A percentile compares a stretch with the other conserved stretches of the same genome.
Evolutionary conservation across 2,888 invertebrate species (phyloP).

Genomic region (Troides aeacus): DNA sequence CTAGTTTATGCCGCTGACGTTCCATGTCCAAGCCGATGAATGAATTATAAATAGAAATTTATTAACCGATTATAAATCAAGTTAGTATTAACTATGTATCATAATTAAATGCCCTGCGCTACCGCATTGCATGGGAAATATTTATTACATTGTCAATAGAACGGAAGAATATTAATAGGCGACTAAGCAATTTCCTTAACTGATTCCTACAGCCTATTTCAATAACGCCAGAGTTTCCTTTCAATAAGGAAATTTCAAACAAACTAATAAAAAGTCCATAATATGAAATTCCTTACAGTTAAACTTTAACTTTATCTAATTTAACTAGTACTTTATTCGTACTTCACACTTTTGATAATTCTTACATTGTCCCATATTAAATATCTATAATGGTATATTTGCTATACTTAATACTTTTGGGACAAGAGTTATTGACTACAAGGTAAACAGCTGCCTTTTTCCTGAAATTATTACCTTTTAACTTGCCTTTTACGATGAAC

Average conservation of each 20-base stretch:
- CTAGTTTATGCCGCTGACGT: constrained; percentile 16
- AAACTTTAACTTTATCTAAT: too few species aligned
- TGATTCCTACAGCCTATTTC: neutral
- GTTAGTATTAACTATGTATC: constrained; percentile 10
- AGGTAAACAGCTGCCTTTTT: too few species aligned
- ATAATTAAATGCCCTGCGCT: constrained; percentile 12
- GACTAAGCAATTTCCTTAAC: neutral
- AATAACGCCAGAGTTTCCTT: neutral
- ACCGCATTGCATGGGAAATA: constrained; percentile 8
- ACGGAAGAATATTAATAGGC: constrained; percentile 5
- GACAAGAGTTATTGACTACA: too few species aligned
- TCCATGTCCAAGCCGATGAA: constrained; percentile 14
- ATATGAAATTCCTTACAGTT: neutral
- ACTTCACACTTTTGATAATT: too few species aligned
- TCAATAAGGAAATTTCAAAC: neutral
- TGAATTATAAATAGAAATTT: constrained; percentile 19
- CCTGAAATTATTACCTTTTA: too few species aligned
- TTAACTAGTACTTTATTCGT: too few species aligned
- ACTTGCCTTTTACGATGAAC: too few species aligned
- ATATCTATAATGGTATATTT: too few species aligned
- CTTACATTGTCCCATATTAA: too few species aligned
- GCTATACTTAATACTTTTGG: too few species aligned
- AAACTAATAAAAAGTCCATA: neutral
- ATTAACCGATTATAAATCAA: constrained; percentile 24
- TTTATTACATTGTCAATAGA: constrained; percentile 12